A percentile compares a stretch with the other conserved stretches of the same genome.
Evolutionary conservation across 2,797 vertebrate species (phyloP).

Genomic region (Cynopterus sphinx): DNA sequence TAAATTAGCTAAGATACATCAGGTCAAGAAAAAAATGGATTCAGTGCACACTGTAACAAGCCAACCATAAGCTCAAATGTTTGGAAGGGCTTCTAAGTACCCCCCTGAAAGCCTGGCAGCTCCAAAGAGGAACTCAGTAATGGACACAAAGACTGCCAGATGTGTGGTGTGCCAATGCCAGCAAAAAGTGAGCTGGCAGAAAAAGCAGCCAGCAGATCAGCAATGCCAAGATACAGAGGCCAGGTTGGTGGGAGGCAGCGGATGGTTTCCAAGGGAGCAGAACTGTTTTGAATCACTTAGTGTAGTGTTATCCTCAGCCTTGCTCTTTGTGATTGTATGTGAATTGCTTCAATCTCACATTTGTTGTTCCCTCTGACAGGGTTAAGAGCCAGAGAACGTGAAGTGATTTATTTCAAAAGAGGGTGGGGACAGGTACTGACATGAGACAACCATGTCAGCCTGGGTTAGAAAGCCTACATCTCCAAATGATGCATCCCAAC

Average conservation of each 20-base stretch:
- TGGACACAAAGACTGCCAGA: slow-evolving; percentile 56
- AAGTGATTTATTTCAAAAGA: slow-evolving; percentile 32
- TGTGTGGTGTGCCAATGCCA: not conserved
- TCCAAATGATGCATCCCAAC: not conserved
- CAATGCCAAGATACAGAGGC: slow-evolving; percentile 52
- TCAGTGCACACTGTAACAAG: slow-evolving; percentile 11
- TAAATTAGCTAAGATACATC: not conserved
- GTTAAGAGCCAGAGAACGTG: slow-evolving; percentile 20
- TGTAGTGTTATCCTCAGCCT: not conserved
- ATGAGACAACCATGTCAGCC: not conserved
- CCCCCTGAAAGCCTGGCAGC: slow-evolving; percentile 50
- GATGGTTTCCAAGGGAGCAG: not conserved
- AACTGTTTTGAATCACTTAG: slow-evolving; percentile 48
- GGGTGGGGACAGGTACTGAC: not conserved
- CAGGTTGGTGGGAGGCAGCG: not conserved
- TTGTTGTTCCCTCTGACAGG: not conserved
- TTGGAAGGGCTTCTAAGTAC: slow-evolving; percentile 65
- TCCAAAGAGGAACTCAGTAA: slow-evolving; percentile 30
- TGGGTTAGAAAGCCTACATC: not conserved
- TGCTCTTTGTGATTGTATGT: not conserved
- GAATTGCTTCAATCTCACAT: not conserved
- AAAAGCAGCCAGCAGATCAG: slow-evolving; percentile 22
- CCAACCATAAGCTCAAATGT: not conserved
- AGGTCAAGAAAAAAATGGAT: not conserved
- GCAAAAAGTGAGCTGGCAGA: slow-evolving; percentile 61